Conservation (phyloP, 2,797 vertebrate genomes). For the Pempheris klunzingeri region DNA sequence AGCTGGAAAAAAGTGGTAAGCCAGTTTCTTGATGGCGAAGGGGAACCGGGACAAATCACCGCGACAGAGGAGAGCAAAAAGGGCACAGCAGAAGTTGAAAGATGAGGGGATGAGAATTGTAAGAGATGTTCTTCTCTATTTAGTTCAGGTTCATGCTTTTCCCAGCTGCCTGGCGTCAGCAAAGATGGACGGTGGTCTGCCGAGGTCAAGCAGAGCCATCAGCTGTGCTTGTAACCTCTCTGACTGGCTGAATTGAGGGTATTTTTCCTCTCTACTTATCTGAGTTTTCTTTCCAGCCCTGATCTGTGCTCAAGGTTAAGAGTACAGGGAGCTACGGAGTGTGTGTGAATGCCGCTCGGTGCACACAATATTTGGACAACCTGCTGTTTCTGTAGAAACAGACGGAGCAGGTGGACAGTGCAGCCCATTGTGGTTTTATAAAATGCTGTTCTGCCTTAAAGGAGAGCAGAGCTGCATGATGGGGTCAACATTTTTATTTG, state of each 20-base stretch:
- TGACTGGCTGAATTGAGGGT: conserved; percentile 56
- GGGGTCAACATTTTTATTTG: background rate
- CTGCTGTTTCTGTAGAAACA: conserved; percentile 31
- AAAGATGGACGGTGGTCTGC: conserved; percentile 61
- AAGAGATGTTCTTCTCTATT: conserved; percentile 77
- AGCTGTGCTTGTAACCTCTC: conserved; percentile 64
- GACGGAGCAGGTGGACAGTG: conserved; percentile 5
- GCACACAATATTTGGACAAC: conserved; percentile 28
- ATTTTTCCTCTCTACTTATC: conserved; percentile 53
- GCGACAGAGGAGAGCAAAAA: conserved; percentile 65
- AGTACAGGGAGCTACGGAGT: conserved; percentile 23
- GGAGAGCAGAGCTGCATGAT: background rate
- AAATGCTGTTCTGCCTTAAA: background rate
- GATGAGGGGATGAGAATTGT: conserved; percentile 73
- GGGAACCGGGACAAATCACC: conserved; percentile 74
- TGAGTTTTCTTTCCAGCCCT: conserved; percentile 40
- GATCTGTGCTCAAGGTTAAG: conserved; percentile 53
- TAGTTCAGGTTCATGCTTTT: conserved; percentile 70
- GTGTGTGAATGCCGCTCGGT: background rate
- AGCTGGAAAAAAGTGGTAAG: conserved; percentile 71
- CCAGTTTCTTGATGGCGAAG: conserved; percentile 64
- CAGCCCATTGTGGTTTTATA: background rate
- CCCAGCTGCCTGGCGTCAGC: conserved; percentile 44
- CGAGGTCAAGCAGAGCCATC: conserved; percentile 68
- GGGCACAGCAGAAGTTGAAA: conserved; percentile 74